These are phyloP conservation scores for Lerema accius DNA, from an alignment of 1,140 invertebrate genomes.

Conservation along the genomic window DNA sequence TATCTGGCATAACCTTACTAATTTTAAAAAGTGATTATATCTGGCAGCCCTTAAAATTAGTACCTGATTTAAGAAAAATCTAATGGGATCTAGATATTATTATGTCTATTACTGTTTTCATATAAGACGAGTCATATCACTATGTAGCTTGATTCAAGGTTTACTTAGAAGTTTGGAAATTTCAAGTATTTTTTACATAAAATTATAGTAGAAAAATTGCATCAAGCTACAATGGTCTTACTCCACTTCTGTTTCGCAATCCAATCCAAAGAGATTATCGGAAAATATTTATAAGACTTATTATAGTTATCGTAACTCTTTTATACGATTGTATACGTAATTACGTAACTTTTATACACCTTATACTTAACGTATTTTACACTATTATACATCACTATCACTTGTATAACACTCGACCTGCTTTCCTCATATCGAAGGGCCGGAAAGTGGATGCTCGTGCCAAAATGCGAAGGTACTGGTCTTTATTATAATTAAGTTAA, in stretches of 20 bases:
- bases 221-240: conserved; percentile 7
- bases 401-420: conserved; percentile 53
- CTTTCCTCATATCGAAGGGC: conserved; percentile 59
- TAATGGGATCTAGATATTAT: neutral
- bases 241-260: conserved; percentile 2
- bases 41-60: no score
- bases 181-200: conserved; percentile 1
- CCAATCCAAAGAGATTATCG: conserved; percentile 20
- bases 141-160: conserved; percentile 14
- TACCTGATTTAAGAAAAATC: neutral
- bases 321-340: conserved; percentile 1
- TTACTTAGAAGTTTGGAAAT: neutral
- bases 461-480: conserved; percentile 41
- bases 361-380: conserved; percentile 15
- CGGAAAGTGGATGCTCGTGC: conserved; percentile 61
- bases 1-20: no score
- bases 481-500: conserved; percentile 8
- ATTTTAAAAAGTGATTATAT: no score
- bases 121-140: conserved; percentile 7
- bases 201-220: no score
- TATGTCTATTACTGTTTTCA: neutral
- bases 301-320: neutral
- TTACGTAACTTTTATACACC: conserved; percentile 15
- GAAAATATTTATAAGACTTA: conserved; percentile 21
- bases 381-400: conserved; percentile 19